phyloP scores from a whole-genome alignment of 2,888 invertebrate genomes.

The Pristionchus maxplancki region DNA sequence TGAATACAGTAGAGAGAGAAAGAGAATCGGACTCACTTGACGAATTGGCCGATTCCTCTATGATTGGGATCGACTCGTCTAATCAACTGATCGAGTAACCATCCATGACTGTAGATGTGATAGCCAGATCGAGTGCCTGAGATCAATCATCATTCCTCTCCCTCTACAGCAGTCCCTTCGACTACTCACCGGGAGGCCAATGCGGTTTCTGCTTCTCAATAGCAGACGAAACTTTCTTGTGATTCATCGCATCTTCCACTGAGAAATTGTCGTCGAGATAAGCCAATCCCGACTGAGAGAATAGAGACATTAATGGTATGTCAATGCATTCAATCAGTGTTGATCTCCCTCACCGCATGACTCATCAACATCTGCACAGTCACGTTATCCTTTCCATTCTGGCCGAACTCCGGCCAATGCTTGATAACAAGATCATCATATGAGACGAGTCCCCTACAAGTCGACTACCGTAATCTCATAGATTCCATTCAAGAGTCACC shows the following conservation, averaged over 20 bases:
- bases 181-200: constrained; percentile 61
- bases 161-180: background rate
- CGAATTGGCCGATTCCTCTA: constrained; percentile 61
- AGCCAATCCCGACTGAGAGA: constrained; percentile 62
- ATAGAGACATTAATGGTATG: background rate
- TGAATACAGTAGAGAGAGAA: background rate
- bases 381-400: constrained; percentile 66
- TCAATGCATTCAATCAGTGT: background rate
- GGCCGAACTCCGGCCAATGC: constrained; percentile 69
- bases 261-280: constrained; percentile 66
- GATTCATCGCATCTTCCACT: constrained; percentile 63
- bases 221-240: constrained; percentile 58
- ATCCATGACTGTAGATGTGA: constrained; percentile 62
- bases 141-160: background rate
- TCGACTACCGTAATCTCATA: background rate
- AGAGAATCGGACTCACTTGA: constrained; percentile 16
- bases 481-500: constrained; percentile 51
- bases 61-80: constrained; percentile 58
- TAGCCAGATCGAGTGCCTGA: constrained; percentile 55
- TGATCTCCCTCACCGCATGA: constrained; percentile 59
- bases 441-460: constrained; percentile 43
- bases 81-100: constrained; percentile 63
- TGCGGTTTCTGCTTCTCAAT: constrained; percentile 64
- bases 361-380: constrained; percentile 67
- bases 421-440: constrained; percentile 68